Evolutionary conservation across 2,113 vertebrate genomes (phyloP), one percentile per base, ranked within the genome.

Genomic region (Neolamprologus falcicula): DNA sequence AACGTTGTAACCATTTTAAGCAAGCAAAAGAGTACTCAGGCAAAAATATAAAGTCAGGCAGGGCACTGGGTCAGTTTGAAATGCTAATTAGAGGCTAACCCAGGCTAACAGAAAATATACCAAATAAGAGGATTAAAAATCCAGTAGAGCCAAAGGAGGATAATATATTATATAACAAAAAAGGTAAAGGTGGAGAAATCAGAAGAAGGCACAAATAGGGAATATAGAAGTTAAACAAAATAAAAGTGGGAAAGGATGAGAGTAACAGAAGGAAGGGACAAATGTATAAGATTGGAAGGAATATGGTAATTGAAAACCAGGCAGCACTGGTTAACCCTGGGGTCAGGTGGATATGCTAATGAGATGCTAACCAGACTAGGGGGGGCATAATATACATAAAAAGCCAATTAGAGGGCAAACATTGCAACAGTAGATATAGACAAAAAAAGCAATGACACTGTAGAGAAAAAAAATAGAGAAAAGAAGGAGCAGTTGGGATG

Each of bases 261-360:
- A 71, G 14, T 14, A 7, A 71, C 35, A 11, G 31, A 78, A 37
- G 66, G 14, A 31, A 31, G 45, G 26, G 16, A 52, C 42, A 80
- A 79, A 76, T 57, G 52, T 17, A 50, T 13, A 13, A 42, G 16
- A 8, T 53, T 19, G 33, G 13, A 53, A 28, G 37, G n/a, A 52
- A 61, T 81, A 24, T 83, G 13, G 88, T 82, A 59, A 76, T 78
- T 59, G 54, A 80, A 84, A 85, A 79, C 37, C 66, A 90, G 53
- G 50, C 86, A 47, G 76, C 45, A 7, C 68, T 80, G 21, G 76
- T 92, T 91, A 86, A 93, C 91, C 83, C 33, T 2, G 4, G 47
- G 92, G 85, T 95, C 88, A 92, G 88, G 83, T 55, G 7, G 63
- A 85, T 91, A 94, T 95, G 92, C 68, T 87, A 93, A 94, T 92